Evolutionary conservation across 2,797 vertebrate genomes (phyloP).

Genomic region (Pipistrellus pygmaeus): DNA sequence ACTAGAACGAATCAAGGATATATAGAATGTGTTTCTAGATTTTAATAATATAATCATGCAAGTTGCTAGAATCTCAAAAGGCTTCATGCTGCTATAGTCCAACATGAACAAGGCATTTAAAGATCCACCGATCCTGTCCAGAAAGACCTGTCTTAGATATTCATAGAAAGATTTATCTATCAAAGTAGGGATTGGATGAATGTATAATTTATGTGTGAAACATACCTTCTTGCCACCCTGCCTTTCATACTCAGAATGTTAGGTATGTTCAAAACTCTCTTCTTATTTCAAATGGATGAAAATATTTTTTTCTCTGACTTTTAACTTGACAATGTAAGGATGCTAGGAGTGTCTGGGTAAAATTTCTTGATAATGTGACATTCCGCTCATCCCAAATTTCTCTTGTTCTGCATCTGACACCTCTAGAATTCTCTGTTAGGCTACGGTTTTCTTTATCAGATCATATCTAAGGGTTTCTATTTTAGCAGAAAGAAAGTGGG

Average conservation of each 20-base stretch:
- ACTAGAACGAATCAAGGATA: background rate
- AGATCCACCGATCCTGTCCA: background rate
- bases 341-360: background rate
- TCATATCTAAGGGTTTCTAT: background rate
- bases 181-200: background rate
- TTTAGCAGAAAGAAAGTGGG: background rate
- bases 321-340: background rate
- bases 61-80: background rate
- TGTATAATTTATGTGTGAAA: background rate
- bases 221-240: background rate
- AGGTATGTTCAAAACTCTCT: background rate
- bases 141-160: background rate
- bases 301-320: background rate
- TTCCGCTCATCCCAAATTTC: background rate
- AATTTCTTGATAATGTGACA: background rate
- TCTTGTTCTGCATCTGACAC: background rate
- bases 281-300: background rate
- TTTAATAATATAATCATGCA: conserved; percentile 5
- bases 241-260: background rate
- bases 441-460: background rate
- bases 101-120: background rate
- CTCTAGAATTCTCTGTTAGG: background rate
- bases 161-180: background rate
- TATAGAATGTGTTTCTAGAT: background rate
- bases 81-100: background rate